A percentile compares a stretch with the other conserved stretches of the same genome.
Evolutionary conservation across 1,140 invertebrate species (phyloP).

Genomic region (Drosophila watanabei): DNA sequence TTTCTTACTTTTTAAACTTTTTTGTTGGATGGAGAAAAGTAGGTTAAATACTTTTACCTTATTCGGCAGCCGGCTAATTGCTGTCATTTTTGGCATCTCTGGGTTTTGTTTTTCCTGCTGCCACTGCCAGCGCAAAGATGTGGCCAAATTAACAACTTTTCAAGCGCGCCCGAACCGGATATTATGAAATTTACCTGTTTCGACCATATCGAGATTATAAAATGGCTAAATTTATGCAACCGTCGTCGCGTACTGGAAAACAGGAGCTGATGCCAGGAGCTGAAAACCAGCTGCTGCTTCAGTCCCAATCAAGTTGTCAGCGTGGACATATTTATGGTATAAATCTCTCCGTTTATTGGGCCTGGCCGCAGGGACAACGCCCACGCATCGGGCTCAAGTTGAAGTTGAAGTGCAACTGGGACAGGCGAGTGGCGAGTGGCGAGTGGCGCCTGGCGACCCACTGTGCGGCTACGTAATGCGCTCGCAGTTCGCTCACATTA

Average conservation of each 20-base stretch:
- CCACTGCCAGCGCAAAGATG: slow-evolving; percentile 12
- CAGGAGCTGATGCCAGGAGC: slow-evolving; percentile 19
- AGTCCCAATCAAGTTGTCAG: slow-evolving; percentile 73
- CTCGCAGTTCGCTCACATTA: slow-evolving; percentile 30
- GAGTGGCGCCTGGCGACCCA: slow-evolving; percentile 15
- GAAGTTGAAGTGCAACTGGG: slow-evolving; percentile 73
- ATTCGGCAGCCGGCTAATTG: slow-evolving; percentile 72
- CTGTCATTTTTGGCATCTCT: slow-evolving; percentile 70
- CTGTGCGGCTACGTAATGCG: slow-evolving; percentile 74
- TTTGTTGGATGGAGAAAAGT: slow-evolving; percentile 43
- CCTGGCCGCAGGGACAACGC: slow-evolving; percentile 65
- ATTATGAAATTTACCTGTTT: slow-evolving; percentile 82
- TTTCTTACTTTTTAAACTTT: not conserved
- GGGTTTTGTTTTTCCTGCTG: slow-evolving; percentile 50
- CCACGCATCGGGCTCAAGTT: slow-evolving; percentile 59
- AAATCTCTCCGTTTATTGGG: slow-evolving; percentile 28
- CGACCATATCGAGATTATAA: slow-evolving; percentile 76
- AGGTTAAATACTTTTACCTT: slow-evolving; percentile 83
- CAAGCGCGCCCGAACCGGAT: slow-evolving; percentile 79
- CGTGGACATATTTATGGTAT: slow-evolving; percentile 60
- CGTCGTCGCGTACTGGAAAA: slow-evolving; percentile 23
- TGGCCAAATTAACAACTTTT: slow-evolving; percentile 82
- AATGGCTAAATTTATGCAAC: slow-evolving; percentile 82
- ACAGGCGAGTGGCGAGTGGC: not conserved
- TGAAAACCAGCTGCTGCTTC: slow-evolving; percentile 35